Percentiles rank a stretch among this genome's conserved stretches.
Evolutionary conservation across 35 echinoderm and acorn worm genomes (phyloP).

Genomic region (Antedon bifida): DNA sequence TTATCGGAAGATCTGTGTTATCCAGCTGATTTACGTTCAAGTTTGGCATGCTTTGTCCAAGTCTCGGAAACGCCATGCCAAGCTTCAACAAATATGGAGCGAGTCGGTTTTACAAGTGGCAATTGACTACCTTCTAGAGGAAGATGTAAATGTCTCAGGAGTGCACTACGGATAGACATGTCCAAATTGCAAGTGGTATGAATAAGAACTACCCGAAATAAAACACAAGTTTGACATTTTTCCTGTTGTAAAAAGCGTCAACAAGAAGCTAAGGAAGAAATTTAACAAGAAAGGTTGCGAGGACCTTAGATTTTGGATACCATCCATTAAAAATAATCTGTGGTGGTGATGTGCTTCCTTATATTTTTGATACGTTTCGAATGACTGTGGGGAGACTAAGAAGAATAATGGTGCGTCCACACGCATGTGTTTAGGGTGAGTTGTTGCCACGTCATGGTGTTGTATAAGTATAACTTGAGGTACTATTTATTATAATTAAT

Average conservation of each 20-base stretch:
- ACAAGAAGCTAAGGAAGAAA: constrained; percentile 9
- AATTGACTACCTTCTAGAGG: neutral
- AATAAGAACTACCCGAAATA: constrained; percentile 16
- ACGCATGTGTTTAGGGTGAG: no score
- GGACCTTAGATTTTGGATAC: neutral
- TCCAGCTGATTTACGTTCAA: no score
- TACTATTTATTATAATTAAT: no score
- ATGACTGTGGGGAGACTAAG: neutral
- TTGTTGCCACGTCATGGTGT: no score
- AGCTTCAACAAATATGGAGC: constrained; percentile 37
- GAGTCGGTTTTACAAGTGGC: constrained; percentile 6
- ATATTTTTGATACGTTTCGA: no score
- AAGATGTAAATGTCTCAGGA: neutral
- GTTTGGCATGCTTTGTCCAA: no score
- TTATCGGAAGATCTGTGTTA: no score
- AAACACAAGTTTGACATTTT: constrained; percentile 42
- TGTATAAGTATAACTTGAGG: no score
- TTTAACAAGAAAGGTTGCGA: constrained; percentile 15
- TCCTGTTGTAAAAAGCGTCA: constrained; percentile 25
- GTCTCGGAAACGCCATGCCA: constrained; percentile 29
- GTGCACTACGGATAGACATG: constrained; percentile 42
- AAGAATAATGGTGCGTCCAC: constrained; percentile 10
- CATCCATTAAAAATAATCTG: no score
- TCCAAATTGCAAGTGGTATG: constrained; percentile 13
- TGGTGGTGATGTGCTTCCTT: constrained; percentile 22